phyloP scores from a whole-genome alignment of 2,888 invertebrate species.

The Syritta pipiens region DNA sequence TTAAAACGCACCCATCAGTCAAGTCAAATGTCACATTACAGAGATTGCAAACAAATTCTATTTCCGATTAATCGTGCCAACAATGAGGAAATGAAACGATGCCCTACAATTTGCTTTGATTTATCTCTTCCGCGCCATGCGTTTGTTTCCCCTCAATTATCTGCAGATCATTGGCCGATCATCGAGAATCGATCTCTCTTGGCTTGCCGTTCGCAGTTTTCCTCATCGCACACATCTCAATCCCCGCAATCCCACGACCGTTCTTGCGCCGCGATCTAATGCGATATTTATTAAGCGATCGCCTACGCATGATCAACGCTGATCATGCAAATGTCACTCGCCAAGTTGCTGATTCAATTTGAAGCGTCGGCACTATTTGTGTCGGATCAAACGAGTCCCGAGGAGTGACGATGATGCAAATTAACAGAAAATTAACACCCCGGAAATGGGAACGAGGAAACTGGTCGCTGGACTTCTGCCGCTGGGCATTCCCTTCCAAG shows the following conservation, averaged over 20 bases:
- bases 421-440: slow-evolving; percentile 42
- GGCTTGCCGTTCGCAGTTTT: neutral
- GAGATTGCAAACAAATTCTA: slow-evolving; percentile 41
- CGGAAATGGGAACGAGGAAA: slow-evolving; percentile 36
- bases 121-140: slow-evolving; percentile 32
- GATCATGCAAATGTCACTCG: slow-evolving; percentile 50
- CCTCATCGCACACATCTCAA: neutral
- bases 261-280: no score
- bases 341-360: slow-evolving; percentile 23
- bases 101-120: slow-evolving; percentile 54
- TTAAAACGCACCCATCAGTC: neutral
- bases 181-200: slow-evolving; percentile 60
- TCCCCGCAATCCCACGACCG: no score
- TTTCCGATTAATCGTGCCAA: slow-evolving; percentile 60
- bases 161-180: slow-evolving; percentile 61
- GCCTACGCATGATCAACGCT: slow-evolving; percentile 46
- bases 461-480: slow-evolving; percentile 6
- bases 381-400: slow-evolving; percentile 28
- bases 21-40: slow-evolving; percentile 39
- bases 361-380: neutral
- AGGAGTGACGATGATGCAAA: slow-evolving; percentile 15
- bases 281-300: slow-evolving; percentile 33
- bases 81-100: slow-evolving; percentile 63
- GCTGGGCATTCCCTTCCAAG: slow-evolving; percentile 4
- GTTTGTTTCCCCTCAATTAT: slow-evolving; percentile 7